Base-by-base conservation (phyloP, 2,888 invertebrate genomes). In the Tipula confusa region DNA sequence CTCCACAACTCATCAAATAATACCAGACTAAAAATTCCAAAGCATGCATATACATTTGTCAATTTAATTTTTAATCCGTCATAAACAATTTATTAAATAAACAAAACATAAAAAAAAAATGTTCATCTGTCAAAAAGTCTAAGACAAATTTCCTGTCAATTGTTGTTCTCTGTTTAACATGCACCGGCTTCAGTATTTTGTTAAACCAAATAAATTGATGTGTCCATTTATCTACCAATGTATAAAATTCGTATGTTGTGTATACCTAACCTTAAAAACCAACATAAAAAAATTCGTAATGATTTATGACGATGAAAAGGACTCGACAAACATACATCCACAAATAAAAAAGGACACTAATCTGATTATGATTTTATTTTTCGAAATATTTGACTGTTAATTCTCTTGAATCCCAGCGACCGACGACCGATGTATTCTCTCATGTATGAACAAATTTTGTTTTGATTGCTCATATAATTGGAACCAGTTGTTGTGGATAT, bases 401-500 rank as follows among this genome's bases (percentile, higher is more conserved):
- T 48, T 48, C 48, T 48, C 48, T 18, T 1, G 48, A 18, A 15
- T 48, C 48, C 18, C 6, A n/a, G n/a, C n/a, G n/a, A n/a, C n/a
- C 43, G 15, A 43, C 43, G n/a, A 43, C 36, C 36, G 1, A 36
- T 43, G 6, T 43, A 43, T 0, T 36, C 43, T n/a, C 64, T 9
- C n/a, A 64, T 36, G 64, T 64, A 64, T n/a, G n/a, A n/a, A 64
- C 64, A 64, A 24, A 24, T 64, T 64, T 64, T 3, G n/a, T 43
- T 64, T 64, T 64, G 64, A 64, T 64, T 64, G 64, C 43, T 64
- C 64, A 24, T 64, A 24, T 64, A 64, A 64, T 64, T 64, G 64
- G 24, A 64, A 13, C 64, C 11, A 11, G 33, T 33, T 33, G 1
- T 11, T 33, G 31, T 36, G 36, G 36, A 7, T n/a, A n/a, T n/a